Evolutionary conservation across 2,888 invertebrate species (phyloP), one percentile per base, ranked within the genome.

Genomic region (Eilema griseolum): DNA sequence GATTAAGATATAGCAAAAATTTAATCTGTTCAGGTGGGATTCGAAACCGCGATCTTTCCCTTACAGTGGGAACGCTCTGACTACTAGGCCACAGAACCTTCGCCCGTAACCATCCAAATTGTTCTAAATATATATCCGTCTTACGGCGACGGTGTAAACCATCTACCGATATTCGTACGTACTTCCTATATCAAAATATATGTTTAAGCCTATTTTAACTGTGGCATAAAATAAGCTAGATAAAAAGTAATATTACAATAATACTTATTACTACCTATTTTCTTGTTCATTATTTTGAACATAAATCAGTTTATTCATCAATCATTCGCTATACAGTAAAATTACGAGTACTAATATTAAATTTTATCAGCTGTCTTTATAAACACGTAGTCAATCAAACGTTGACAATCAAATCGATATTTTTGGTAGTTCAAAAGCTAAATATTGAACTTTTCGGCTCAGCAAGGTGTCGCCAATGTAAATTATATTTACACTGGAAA

Each of bases 401-500:
- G n/a, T 31, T 52, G 31, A 60, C 71, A 68, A 72, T 65, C 46
- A 24, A 76, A 80, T 72, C 80, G 75, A 81, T 82, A 75, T 75
- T 78, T 69, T 68, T 61, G 59, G 28, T 71, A 67, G 73, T 71
- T 69, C 68, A 73, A 77, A 83, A 84, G 83, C 78, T 84, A 83
- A 86, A 86, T 88, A 87, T 87, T 87, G 84, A 82, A 84, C 82
- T 83, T 85, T 85, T 82, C 81, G 81, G 79, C 81, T 83, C 82
- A 77, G 73, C 68, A 81, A 85, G 87, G 85, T 87, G 86, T 85
- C 76, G 84, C 76, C 76, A 71, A 87, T 85, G 86, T 78, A 88
- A 88, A 88, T 88, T 86, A 81, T 88, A 84, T 88, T 88, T 86
- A 83, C 87, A 72, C 69, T 72, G 76, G 68, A 73, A 83, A 83